Conservation (phyloP, 2,797 vertebrate species). For the Poecilia picta region DNA sequence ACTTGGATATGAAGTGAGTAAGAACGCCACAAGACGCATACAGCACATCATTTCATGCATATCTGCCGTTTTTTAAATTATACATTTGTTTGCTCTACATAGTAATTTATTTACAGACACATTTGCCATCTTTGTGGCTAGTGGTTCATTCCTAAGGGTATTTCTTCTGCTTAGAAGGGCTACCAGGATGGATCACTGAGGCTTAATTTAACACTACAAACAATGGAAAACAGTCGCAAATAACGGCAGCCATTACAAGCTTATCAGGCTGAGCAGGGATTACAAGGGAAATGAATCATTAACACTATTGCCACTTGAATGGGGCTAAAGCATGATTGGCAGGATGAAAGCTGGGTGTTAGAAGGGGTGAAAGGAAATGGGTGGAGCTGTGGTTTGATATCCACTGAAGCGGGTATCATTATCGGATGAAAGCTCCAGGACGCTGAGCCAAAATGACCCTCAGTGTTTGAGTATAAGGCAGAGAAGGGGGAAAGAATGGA, state of each 20-base stretch:
- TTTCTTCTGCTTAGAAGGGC: slow-evolving; percentile 61
- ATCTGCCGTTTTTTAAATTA: background rate
- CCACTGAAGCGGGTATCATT: slow-evolving; percentile 70
- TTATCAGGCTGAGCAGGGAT: slow-evolving; percentile 80
- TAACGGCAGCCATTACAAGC: slow-evolving; percentile 72
- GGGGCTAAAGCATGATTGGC: slow-evolving; percentile 79
- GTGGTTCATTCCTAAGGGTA: slow-evolving; percentile 62
- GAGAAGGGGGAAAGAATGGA: slow-evolving; percentile 43
- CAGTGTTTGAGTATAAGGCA: slow-evolving; percentile 44
- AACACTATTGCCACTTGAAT: slow-evolving; percentile 80
- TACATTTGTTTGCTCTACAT: background rate
- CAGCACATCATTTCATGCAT: background rate
- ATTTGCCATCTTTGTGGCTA: slow-evolving; percentile 59
- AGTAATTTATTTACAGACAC: slow-evolving; percentile 18
- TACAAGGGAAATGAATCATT: slow-evolving; percentile 84
- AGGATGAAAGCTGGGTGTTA: slow-evolving; percentile 68
- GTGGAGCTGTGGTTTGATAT: slow-evolving; percentile 64
- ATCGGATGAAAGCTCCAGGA: slow-evolving; percentile 67
- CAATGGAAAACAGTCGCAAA: slow-evolving; percentile 79
- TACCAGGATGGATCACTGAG: slow-evolving; percentile 72
- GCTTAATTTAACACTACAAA: slow-evolving; percentile 81
- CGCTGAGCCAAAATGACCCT: slow-evolving; percentile 63
- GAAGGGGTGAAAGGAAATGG: slow-evolving; percentile 43
- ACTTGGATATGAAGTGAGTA: background rate
- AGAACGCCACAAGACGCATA: background rate